A percentile compares a stretch with the other conserved stretches of the same genome.
phyloP scores from a whole-genome alignment of 2,888 invertebrate species.

The Melanostoma mellinum region DNA sequence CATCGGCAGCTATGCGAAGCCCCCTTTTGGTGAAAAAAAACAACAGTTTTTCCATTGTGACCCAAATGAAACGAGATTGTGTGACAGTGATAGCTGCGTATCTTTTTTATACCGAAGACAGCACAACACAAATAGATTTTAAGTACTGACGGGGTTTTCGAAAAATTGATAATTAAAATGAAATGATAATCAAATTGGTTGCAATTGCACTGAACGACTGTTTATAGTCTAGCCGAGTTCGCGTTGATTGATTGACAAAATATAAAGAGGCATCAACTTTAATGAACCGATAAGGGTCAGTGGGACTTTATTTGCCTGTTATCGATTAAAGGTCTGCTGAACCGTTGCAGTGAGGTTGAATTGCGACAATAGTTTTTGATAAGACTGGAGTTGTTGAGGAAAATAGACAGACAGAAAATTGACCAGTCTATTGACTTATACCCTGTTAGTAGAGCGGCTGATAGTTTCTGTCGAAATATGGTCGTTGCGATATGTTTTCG shows the following conservation, averaged over 20 bases:
- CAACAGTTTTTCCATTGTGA: constrained; percentile 24
- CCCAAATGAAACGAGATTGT: constrained; percentile 35
- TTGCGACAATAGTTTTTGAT: not conserved
- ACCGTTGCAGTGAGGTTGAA: not conserved
- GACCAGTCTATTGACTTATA: too few species aligned
- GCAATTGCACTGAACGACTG: not conserved
- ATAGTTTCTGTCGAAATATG: too few species aligned
- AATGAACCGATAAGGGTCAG: constrained; percentile 47
- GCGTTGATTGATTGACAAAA: not conserved
- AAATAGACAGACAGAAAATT: too few species aligned
- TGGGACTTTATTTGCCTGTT: constrained; percentile 9
- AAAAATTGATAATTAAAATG: constrained; percentile 27
- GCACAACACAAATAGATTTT: not conserved
- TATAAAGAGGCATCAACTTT: constrained; percentile 21
- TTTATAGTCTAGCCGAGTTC: not conserved
- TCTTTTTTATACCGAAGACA: constrained; percentile 19
- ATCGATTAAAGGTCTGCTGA: not conserved
- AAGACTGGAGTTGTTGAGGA: not conserved
- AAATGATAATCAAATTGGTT: constrained; percentile 38
- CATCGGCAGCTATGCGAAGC: not conserved
- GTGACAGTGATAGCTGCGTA: constrained; percentile 37
- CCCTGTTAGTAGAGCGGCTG: too few species aligned
- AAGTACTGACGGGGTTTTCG: not conserved
- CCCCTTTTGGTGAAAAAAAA: constrained; percentile 12
- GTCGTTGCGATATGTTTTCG: too few species aligned